Base-by-base conservation (phyloP, 2,797 vertebrate genomes). In the Sarcoramphus papa region DNA sequence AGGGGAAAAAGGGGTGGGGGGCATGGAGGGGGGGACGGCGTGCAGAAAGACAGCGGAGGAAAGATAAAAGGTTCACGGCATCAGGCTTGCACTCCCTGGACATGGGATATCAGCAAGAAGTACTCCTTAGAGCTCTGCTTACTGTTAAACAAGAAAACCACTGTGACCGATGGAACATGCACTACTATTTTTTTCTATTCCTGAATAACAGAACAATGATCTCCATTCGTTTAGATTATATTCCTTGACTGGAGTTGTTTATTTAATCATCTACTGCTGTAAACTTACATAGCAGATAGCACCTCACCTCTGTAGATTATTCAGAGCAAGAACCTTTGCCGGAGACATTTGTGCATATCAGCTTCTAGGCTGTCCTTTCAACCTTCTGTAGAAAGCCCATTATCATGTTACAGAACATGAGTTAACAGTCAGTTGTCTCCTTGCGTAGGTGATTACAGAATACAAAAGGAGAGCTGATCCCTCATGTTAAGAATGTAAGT, bases 341-440 rank as follows among this genome's bases (percentile, higher is more conserved):
- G 0, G 20, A 48, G 28, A n/a, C 48, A 7, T 14, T 17, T 30
- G 16, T 4, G 7, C 9, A 0, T 16, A 30, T 19, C 35, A 16
- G 48, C 43, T 56, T 57, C 63, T 9, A 37, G 11, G 27, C 0
- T 17, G 10, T 10, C 75, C 50, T 33, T n/a, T 12, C 35, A 54
- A 1, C 10, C 25, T 50, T 27, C 62, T 16, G 6, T 20, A 75
- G 43, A 69, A 75, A 63, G 37, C 7, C 41, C 62, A 9, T 56
- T 9, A 9, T 3, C 23, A 15, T 2, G 17, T 25, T 21, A 21
- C 12, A 31, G 21, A 45, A 53, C 4, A 3, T 2, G 3, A 56
- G 21, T 27, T 8, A 20, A 30, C 11, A 45, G 63, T 13, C 62
- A 50, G 41, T 7, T 40, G 19, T 56, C 23, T 48, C 62, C 30